Base-by-base conservation (phyloP, 2,113 vertebrate species). In the Lophura nycthemera region DNA sequence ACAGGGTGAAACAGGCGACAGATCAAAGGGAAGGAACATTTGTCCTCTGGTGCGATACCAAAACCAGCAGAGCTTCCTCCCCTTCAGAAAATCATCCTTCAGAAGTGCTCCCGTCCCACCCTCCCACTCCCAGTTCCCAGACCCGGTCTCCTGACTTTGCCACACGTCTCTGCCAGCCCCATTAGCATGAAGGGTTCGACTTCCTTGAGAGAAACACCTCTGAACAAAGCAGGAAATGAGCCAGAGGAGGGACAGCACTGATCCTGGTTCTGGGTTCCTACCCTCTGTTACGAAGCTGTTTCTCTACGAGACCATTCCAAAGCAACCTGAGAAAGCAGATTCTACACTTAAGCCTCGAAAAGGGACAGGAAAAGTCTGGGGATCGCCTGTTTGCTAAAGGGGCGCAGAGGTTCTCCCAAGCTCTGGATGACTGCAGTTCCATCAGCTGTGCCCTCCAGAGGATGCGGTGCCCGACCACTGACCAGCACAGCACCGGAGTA, bases 21-120 rank as follows among this genome's bases (percentile, higher is more conserved):
- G 92, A 96, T 96, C 95, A 96, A 97, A 95, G 93, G 90, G 66
- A 97, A 95, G 45, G 86, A 83, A 84, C 90, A 93, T 93, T 97
- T 84, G 94, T 95, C 95, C 95, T 95, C 94, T 92, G 86, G 57
- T 75, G 57, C 48, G 86, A 89, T 81, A 95, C 72, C 88, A 94
- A 57, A 48, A 93, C 40, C 85, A 92, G 84, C 70, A 93, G 93
- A 95, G 84, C 76, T 56, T 93, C 80, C 92, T 97, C 88, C 94
- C 92, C 94, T 93, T 96, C 95, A 93, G 77, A 89, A 94, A 95
- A 93, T 90, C 86, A 95, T 91, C 91, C 79, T 94, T 88, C 73
- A 43, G 19, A 67, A 86, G 64, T 69, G 34, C 79, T 74, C 52
- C 2, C 54, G 85, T 88, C 93, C 88, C 66, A 70, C 50, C 18